A percentile compares a stretch with the other conserved stretches of the same genome.
These are phyloP conservation scores for Dolichomitus sp. DNA, from an alignment of 2,888 invertebrate species.

Conservation along the genomic window DNA sequence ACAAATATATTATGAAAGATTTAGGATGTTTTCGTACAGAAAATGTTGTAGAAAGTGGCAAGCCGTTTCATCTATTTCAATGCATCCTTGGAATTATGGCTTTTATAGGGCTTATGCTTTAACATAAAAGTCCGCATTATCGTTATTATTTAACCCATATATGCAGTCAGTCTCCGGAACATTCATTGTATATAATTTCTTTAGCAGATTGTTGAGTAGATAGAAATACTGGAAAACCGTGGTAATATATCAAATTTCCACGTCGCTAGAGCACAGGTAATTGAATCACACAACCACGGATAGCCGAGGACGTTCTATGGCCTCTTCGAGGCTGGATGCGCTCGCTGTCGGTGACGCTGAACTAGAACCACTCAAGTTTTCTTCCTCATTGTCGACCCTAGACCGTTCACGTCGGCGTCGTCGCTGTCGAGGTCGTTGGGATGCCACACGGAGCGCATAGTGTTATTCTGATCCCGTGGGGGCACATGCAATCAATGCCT, in stretches of 20 bases:
- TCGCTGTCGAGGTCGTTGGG: not conserved
- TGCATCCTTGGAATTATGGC: no score
- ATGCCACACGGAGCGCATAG: not conserved
- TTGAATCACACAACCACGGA: constrained; percentile 46
- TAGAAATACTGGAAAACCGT: constrained; percentile 13
- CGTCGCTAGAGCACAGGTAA: constrained; percentile 25
- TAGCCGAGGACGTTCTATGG: constrained; percentile 26
- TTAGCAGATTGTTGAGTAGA: not conserved
- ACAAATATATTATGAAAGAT: no score
- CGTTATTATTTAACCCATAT: no score
- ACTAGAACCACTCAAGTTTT: constrained; percentile 9
- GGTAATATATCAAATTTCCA: constrained; percentile 25
- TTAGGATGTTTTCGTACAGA: no score
- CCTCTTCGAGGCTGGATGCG: constrained; percentile 37
- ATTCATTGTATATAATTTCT: not conserved
- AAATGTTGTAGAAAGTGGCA: no score
- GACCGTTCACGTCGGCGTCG: not conserved
- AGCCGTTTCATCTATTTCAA: no score
- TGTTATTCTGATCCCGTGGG: constrained; percentile 23
- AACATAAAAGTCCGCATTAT: no score
- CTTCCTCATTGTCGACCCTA: constrained; percentile 29
- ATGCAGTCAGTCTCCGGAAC: no score
- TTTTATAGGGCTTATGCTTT: no score
- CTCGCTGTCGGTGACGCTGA: constrained; percentile 12
- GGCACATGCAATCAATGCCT: constrained; percentile 35